Conservation (phyloP, 2,888 invertebrate genomes). For the Conus canariensis region DNA sequence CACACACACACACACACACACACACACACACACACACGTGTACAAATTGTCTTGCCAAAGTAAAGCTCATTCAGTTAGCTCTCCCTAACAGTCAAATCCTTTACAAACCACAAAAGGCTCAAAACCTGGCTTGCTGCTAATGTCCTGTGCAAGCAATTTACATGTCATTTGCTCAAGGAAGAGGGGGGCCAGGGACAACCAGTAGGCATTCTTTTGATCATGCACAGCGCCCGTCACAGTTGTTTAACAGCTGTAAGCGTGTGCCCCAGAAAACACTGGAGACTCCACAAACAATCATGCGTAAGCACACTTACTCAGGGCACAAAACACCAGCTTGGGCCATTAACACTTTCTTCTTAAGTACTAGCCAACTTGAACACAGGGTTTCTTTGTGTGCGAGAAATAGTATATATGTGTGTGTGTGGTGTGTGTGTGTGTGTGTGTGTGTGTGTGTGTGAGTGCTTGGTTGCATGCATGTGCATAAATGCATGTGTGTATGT, state of each 20-base stretch:
- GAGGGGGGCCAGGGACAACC: background rate
- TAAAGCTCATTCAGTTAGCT: background rate
- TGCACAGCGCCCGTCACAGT: background rate
- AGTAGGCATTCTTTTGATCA: background rate
- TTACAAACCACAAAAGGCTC: background rate
- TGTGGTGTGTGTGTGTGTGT: background rate
- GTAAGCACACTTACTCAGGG: too few species aligned
- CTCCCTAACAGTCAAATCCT: background rate
- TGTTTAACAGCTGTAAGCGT: background rate
- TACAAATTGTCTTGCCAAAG: background rate
- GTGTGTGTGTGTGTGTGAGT: background rate
- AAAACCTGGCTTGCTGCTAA: background rate
- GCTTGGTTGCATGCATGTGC: background rate
- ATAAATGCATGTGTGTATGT: too few species aligned
- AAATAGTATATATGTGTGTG: too few species aligned
- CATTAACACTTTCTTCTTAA: background rate
- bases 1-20: background rate
- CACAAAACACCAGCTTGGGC: background rate
- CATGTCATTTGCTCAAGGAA: background rate
- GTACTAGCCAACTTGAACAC: background rate
- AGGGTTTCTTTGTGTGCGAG: too few species aligned
- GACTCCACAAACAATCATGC: background rate
- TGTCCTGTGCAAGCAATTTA: background rate
- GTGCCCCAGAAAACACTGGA: background rate
- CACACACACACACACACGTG: background rate